Percentiles rank a stretch among this genome's conserved stretches.
These are phyloP conservation scores for Dynastes tityus DNA, from an alignment of 2,888 invertebrate species.

Conservation along the genomic window DNA sequence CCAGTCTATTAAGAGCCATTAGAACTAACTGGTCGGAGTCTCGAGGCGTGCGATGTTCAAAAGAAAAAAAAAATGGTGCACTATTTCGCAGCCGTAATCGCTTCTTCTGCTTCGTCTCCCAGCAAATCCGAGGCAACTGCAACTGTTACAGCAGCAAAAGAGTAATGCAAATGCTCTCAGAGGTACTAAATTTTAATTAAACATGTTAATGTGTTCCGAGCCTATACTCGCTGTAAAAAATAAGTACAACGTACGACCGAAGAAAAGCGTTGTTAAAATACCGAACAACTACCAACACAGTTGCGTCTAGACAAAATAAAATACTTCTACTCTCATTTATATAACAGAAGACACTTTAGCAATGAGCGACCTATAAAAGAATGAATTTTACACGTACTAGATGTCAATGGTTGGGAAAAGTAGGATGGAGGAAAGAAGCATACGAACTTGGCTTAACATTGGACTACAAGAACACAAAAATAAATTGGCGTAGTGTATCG, in stretches of 20 bases:
- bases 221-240: neutral
- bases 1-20: slow-evolving; percentile 36
- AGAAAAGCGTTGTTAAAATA: neutral
- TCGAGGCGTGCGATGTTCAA: neutral
- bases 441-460: too few relatives aligned
- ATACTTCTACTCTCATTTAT: too few relatives aligned
- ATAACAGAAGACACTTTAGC: too few relatives aligned
- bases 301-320: neutral
- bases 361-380: too few relatives aligned
- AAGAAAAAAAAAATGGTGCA: slow-evolving; percentile 22
- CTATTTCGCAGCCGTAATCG: slow-evolving; percentile 14
- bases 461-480: too few relatives aligned
- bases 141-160: slow-evolving; percentile 20
- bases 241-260: neutral
- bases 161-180: slow-evolving; percentile 32
- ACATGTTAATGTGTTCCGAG: slow-evolving; percentile 32
- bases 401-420: too few relatives aligned
- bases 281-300: neutral
- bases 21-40: slow-evolving; percentile 20
- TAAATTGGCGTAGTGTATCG: too few relatives aligned
- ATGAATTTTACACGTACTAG: too few relatives aligned
- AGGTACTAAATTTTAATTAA: slow-evolving; percentile 43
- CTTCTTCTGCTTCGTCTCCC: neutral
- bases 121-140: slow-evolving; percentile 20
- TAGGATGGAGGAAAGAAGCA: too few relatives aligned